These are phyloP conservation scores for Hylia prasina DNA, from an alignment of 2,113 vertebrate genomes.

Conservation along the genomic window DNA sequence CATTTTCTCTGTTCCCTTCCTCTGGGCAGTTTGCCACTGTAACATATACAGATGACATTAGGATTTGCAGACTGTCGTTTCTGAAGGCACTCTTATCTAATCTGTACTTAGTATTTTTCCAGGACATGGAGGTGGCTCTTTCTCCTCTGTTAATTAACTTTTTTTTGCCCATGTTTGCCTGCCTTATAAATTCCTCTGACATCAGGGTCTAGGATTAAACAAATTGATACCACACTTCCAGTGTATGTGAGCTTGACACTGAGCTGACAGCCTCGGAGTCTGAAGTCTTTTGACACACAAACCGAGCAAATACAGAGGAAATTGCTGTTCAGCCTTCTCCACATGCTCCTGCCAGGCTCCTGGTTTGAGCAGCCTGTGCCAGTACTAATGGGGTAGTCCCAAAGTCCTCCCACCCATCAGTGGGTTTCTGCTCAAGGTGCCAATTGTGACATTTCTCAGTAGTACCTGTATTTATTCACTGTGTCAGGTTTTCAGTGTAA, in stretches of 20 bases:
- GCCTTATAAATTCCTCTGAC: slow-evolving; percentile 15
- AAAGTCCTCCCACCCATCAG: neutral
- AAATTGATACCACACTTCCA: neutral
- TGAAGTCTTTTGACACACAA: neutral
- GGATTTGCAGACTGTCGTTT: neutral
- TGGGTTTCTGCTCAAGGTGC: neutral
- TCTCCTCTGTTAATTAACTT: slow-evolving; percentile 41
- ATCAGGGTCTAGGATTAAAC: slow-evolving; percentile 26
- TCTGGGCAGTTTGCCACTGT: slow-evolving; percentile 33
- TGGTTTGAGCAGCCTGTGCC: fast-evolving
- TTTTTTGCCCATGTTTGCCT: slow-evolving; percentile 1
- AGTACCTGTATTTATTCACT: neutral
- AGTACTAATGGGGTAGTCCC: neutral
- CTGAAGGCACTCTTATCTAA: slow-evolving; percentile 6
- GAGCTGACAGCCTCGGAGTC: neutral
- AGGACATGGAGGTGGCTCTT: neutral
- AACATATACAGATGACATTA: neutral
- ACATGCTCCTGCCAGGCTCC: neutral
- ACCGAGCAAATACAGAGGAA: neutral
- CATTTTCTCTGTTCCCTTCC: slow-evolving; percentile 17
- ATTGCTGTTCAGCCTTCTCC: neutral
- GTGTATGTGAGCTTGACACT: neutral
- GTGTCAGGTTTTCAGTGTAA: neutral
- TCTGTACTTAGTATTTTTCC: slow-evolving; percentile 1
- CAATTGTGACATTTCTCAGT: neutral